Evolutionary conservation across 2,797 vertebrate species (phyloP), one percentile per base, ranked within the genome.

Genomic region (Selene dorsalis): DNA sequence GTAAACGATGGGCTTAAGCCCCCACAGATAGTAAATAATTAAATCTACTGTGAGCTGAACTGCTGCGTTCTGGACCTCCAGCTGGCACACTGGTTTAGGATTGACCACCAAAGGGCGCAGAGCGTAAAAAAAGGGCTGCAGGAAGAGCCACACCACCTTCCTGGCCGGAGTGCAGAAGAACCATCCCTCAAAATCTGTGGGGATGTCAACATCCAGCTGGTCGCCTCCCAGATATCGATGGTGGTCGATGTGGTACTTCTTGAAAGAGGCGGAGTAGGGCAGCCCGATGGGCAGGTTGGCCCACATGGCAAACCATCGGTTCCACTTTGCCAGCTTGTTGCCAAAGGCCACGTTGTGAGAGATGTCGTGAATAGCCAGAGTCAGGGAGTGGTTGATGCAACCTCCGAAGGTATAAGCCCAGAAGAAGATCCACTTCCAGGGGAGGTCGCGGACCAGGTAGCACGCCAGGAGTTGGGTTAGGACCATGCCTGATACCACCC

Each of bases 201-300:
- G 97, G 73, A 99, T 94, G 75, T 99, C 98, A 30, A 98, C 97
- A 0, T 99, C 98, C 86, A 99, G 88, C 69, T 84, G 83, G 81
- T 99, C 94, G 0, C 96, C 97, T 0, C 97, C 98, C 39, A 99
- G 95, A 77, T 99, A 99, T 3, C 98, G 96, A 77, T 99, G 98
- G 88, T 99, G 98, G 92, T 99, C 98, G 1, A 98, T 94, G 75
- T 99, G 98, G 82, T 99, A 99, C 86, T 99, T 99, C 94, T 99
- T 99, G 90, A 99, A 99, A 84, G 97, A 96, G 53, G 97, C 96
- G 0, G 98, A 97, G 56, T 98, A 99, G 16, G 98, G 98, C 73
- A 99, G 0, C 8, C 97, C 98, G 0, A 99, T 85, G 0, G 98
- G 98, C 73, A 99, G 86, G 92, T 99, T 99, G 94, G 97, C 98